Evolutionary conservation across 2,888 invertebrate genomes (phyloP).

Genomic region (Chloromyia formosa): DNA sequence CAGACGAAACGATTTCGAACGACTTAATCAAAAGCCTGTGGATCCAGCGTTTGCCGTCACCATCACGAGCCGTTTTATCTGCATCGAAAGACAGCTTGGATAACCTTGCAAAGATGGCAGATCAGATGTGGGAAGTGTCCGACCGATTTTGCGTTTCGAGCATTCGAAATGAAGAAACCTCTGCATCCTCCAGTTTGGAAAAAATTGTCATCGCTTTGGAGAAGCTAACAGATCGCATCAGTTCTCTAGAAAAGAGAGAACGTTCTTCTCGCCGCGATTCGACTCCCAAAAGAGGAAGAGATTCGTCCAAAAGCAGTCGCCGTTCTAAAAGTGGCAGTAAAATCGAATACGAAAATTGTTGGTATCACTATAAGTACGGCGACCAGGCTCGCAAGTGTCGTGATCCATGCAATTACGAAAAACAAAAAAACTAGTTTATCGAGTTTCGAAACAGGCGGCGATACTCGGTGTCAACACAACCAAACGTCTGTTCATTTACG

Average conservation of each 20-base stretch:
- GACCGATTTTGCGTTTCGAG: neutral
- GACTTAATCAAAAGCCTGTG: constrained; percentile 48
- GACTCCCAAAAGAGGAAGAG: neutral
- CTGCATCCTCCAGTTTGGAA: neutral
- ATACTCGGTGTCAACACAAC: neutral
- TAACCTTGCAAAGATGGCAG: neutral
- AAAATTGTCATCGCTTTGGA: neutral
- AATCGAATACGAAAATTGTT: neutral
- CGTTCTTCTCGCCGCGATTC: neutral
- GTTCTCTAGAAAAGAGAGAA: neutral
- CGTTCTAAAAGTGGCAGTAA: neutral
- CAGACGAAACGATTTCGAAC: neutral
- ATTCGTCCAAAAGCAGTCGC: neutral
- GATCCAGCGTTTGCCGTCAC: constrained; percentile 23
- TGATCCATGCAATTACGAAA: neutral
- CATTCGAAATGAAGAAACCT: neutral
- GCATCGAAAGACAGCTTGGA: neutral
- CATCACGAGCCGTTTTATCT: neutral
- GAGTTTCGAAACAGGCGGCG: neutral
- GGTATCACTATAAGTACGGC: neutral
- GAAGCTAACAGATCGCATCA: neutral
- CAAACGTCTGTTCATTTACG: neutral
- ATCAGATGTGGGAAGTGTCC: neutral
- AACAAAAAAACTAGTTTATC: neutral
- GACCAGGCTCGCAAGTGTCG: neutral